Evolutionary conservation across 1,140 invertebrate species (phyloP).

Genomic region (Psix sp.): DNA sequence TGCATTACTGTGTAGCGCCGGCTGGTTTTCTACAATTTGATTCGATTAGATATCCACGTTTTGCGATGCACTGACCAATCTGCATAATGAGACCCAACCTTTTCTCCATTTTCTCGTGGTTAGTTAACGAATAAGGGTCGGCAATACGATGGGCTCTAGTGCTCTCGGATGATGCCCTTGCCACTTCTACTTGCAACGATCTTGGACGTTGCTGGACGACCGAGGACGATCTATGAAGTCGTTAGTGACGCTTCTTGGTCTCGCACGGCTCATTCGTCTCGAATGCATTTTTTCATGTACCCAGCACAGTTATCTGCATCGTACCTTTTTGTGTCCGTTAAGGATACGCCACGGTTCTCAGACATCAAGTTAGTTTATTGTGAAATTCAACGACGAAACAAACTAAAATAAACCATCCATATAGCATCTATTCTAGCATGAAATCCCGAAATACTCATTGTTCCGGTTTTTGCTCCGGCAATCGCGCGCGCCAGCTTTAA

Average conservation of each 20-base stretch:
- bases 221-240: conserved; percentile 68
- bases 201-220: conserved; percentile 42
- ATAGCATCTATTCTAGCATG: too few species aligned
- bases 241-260: conserved; percentile 71
- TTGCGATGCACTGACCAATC: conserved; percentile 57
- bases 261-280: conserved; percentile 64
- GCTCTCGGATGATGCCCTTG: conserved; percentile 44
- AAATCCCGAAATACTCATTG: too few species aligned
- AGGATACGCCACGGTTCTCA: conserved; percentile 10
- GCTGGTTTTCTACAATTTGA: conserved; percentile 65
- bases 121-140: conserved; percentile 52
- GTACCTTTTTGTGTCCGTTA: conserved; percentile 22
- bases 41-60: conserved; percentile 64
- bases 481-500: conserved; percentile 2
- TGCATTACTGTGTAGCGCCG: conserved; percentile 46
- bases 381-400: conserved; percentile 1
- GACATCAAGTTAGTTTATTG: too few species aligned
- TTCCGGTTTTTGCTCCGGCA: background rate
- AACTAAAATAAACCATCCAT: too few species aligned
- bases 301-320: conserved; percentile 28
- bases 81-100: conserved; percentile 62
- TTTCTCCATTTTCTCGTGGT: conserved; percentile 53
- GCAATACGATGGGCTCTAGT: conserved; percentile 51
- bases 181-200: conserved; percentile 37
- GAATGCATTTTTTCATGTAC: conserved; percentile 37